These are phyloP conservation scores for Hycleus phaleratus DNA, from an alignment of 1,140 invertebrate genomes.

Conservation along the genomic window DNA sequence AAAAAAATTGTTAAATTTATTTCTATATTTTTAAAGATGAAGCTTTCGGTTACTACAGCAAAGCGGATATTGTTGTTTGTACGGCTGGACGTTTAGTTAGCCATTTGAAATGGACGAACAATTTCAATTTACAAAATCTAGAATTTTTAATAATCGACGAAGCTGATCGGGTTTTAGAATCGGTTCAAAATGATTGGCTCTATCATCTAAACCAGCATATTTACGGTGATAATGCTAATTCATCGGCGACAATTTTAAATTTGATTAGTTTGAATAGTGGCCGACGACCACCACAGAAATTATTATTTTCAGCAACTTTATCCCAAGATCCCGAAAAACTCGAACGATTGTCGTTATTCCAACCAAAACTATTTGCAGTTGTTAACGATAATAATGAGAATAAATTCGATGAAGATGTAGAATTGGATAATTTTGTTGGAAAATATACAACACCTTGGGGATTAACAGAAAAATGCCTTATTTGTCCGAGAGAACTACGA, in stretches of 20 bases:
- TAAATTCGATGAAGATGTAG: slow-evolving; percentile 33
- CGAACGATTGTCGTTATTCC: slow-evolving; percentile 76
- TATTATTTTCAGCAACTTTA: slow-evolving; percentile 92
- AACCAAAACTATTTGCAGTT: slow-evolving; percentile 86
- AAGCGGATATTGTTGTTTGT: slow-evolving; percentile 84
- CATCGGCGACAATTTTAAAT: slow-evolving; percentile 30
- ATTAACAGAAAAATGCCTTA: slow-evolving; percentile 66
- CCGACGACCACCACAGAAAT: slow-evolving; percentile 69
- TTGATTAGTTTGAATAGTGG: slow-evolving; percentile 41
- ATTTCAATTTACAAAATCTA: slow-evolving; percentile 74
- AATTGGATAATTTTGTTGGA: slow-evolving; percentile 52
- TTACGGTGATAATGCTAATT: slow-evolving; percentile 18
- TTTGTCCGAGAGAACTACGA: slow-evolving; percentile 64
- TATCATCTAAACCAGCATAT: slow-evolving; percentile 59
- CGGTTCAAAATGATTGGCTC: slow-evolving; percentile 85
- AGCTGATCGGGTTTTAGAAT: slow-evolving; percentile 88
- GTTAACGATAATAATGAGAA: slow-evolving; percentile 45
- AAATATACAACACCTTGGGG: slow-evolving; percentile 79
- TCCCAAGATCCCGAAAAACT: slow-evolving; percentile 94
- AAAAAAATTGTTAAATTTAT: slow-evolving; percentile 3
- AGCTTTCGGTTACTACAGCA: slow-evolving; percentile 41
- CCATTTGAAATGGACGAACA: slow-evolving; percentile 79
- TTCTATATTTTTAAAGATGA: slow-evolving; percentile 24
- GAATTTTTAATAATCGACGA: slow-evolving; percentile 91
- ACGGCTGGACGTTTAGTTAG: slow-evolving; percentile 90